A percentile compares a stretch with the other conserved stretches of the same genome.
Evolutionary conservation across 2,797 vertebrate species (phyloP).

Genomic region (Masticophis lateralis): DNA sequence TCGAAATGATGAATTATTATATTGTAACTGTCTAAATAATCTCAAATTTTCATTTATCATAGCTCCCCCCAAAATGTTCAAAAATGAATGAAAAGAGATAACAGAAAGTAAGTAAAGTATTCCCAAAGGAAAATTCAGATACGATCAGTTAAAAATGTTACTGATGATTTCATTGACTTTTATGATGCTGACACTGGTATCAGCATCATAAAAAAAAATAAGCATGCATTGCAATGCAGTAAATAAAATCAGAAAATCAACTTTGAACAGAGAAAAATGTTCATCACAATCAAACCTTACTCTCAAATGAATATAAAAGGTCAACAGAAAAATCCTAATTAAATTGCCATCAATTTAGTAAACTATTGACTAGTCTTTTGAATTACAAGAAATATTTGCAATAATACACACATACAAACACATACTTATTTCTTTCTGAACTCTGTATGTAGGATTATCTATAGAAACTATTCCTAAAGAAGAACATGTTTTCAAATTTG

Average conservation of each 20-base stretch:
- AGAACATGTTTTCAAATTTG: neutral
- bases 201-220: neutral
- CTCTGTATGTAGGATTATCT: neutral
- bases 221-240: neutral
- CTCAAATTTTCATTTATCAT: neutral
- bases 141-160: constrained; percentile 12
- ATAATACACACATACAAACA: neutral
- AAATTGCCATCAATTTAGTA: neutral
- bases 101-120: neutral
- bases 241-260: constrained; percentile 35
- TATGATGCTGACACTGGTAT: neutral
- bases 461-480: neutral
- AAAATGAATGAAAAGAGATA: constrained; percentile 2
- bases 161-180: neutral
- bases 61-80: constrained; percentile 2
- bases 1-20: constrained; percentile 27
- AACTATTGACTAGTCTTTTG: neutral
- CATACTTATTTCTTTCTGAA: neutral
- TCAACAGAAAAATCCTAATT: neutral
- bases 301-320: neutral
- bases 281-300: constrained; percentile 26
- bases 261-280: constrained; percentile 36
- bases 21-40: constrained; percentile 20
- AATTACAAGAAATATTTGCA: neutral
- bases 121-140: constrained; percentile 1